Conservation (phyloP, 2,888 invertebrate species). For the Galerucella nymphaeae region DNA sequence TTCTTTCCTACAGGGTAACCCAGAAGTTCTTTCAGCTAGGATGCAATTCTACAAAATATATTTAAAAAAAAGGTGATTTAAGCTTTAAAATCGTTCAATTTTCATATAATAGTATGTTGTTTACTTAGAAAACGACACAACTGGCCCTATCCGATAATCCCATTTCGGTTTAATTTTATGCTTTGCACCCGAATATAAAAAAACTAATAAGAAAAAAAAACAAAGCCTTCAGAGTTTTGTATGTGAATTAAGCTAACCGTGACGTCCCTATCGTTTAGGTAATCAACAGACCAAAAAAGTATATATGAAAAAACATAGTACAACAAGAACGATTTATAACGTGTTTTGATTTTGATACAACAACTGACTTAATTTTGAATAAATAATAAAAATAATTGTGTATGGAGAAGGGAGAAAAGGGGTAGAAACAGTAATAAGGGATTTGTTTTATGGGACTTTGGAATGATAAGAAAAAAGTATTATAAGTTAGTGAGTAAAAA, state of each 20-base stretch:
- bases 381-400: background rate
- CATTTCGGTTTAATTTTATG: constrained; percentile 7
- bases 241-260: background rate
- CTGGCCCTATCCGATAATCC: background rate
- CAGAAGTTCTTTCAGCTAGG: too few species aligned
- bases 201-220: constrained; percentile 4
- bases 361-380: background rate
- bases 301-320: background rate
- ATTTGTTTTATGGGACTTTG: too few species aligned
- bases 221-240: background rate
- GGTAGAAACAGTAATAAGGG: too few species aligned
- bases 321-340: constrained; percentile 6
- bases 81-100: too few species aligned
- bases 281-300: constrained; percentile 8
- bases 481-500: too few species aligned
- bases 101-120: background rate
- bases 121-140: background rate
- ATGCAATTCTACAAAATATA: too few species aligned
- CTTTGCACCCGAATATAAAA: constrained; percentile 2
- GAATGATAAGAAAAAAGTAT: too few species aligned
- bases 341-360: background rate
- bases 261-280: constrained; percentile 14
- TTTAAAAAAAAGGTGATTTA: too few species aligned
- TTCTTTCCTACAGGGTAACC: too few species aligned
- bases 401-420: too few species aligned